Conservation (phyloP, 2,113 vertebrate species). For the Urocolius indicus region DNA sequence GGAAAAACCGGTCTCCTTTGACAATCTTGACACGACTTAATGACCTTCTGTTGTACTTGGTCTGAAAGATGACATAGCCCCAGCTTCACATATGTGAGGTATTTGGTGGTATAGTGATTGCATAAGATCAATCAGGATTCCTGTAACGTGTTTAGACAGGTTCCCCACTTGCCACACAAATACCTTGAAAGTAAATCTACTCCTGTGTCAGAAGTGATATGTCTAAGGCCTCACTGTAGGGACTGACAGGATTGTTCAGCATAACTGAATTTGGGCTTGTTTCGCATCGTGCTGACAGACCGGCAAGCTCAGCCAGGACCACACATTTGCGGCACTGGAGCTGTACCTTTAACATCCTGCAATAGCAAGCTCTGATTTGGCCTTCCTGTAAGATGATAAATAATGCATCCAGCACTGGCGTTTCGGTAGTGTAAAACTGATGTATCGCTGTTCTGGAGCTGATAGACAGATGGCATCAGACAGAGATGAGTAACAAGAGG, state of each 20-base stretch:
- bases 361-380: not conserved
- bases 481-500: not conserved
- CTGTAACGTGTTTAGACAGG: constrained; percentile 55
- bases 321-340: not conserved
- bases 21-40: not conserved
- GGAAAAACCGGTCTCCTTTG: not conserved
- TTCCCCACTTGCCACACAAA: constrained; percentile 57
- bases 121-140: constrained; percentile 49
- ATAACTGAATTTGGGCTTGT: constrained; percentile 49
- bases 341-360: not conserved
- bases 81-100: not conserved
- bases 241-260: constrained; percentile 60
- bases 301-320: not conserved
- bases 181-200: constrained; percentile 64
- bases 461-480: not conserved
- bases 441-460: not conserved
- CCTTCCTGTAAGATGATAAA: not conserved
- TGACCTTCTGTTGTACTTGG: constrained; percentile 30
- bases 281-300: not conserved
- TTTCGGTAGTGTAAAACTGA: not conserved
- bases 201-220: constrained; percentile 54
- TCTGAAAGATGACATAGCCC: constrained; percentile 21
- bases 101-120: constrained; percentile 39
- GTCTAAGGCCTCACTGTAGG: constrained; percentile 41
- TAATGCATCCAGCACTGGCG: not conserved